Evolutionary conservation across 2,113 vertebrate species (phyloP), one percentile per base, ranked within the genome.

Genomic region (Dipodomys stephensi): DNA sequence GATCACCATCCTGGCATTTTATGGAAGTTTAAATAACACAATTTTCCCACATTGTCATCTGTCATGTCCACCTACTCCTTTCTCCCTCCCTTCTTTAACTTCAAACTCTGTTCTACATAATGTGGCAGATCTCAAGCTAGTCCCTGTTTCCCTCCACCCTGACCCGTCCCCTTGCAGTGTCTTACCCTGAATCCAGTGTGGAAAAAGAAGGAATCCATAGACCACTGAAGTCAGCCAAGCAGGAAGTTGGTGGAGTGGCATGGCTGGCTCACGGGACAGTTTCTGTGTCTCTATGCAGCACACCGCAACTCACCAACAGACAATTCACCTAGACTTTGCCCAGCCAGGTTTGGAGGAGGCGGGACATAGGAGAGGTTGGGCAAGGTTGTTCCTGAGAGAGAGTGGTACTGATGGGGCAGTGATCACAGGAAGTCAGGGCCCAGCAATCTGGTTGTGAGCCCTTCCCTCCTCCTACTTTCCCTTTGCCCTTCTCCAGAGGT

Each of bases 151-250:
- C 49, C 49, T 49, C 15, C 53, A 16, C 53, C 53, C 16, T 13
- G 39, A 0, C 6, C 53, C 4, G 0, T 7, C 82, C 25, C 7
- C 1, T 1, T 20, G 0, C 2, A 46, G 32, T 93, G 15, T 64
- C 92, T 97, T 83, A 97, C 83, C 86, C 62, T 83, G 44, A 13
- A 46, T 69, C 2, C 1, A 13, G 23, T 89, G 2, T 0, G 91
- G 32, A 7, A 95, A 67, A 71, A 94, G 28, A 35, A 95, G 76
- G 28, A 94, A 53, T 1, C 91, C 91, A 77, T 5, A 90, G 82
- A 22, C 30, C 49, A 90, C 6, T 1, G 44, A 8, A 6, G 39
- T 68, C 39, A 94, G 79, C 49, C 0, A 1, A 7, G 7, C 4
- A 1, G 8, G 0, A 68, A 77, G 28, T 28, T 2, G 0, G 4